phyloP scores from a whole-genome alignment of 1,140 invertebrate species.

The Gonioctena quinquepunctata region DNA sequence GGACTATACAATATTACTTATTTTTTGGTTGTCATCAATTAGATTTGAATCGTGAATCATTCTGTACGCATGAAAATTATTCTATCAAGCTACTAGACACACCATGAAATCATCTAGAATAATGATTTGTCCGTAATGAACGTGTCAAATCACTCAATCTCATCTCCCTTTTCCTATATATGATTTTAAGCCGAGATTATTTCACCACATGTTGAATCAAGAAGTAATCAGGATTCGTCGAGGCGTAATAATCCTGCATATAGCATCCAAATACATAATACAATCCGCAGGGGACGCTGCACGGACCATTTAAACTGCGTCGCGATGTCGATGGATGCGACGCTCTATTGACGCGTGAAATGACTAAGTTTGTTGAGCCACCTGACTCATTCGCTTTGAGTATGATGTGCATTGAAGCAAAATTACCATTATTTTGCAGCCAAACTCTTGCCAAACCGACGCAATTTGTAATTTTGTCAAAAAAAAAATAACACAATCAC shows the following conservation, averaged over 20 bases:
- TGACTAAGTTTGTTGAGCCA: background rate
- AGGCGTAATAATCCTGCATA: slow-evolving; percentile 2
- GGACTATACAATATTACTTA: too few species aligned
- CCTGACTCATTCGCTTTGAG: slow-evolving; percentile 7
- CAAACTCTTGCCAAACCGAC: too few species aligned
- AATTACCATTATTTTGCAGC: too few species aligned
- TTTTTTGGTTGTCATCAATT: too few species aligned
- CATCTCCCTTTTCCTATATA: background rate
- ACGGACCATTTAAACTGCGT: background rate
- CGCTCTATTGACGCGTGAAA: slow-evolving; percentile 17
- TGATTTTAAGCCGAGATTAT: background rate
- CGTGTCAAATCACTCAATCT: background rate
- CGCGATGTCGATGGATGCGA: background rate
- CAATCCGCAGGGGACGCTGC: background rate
- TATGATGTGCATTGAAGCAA: accelerated
- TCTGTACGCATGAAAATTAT: too few species aligned
- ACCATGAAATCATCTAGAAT: too few species aligned
- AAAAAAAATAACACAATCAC: too few species aligned
- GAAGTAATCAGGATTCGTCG: slow-evolving; percentile 14
- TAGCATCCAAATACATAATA: background rate
- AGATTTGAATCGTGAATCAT: too few species aligned
- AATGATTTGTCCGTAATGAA: slow-evolving; percentile 8
- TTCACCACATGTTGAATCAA: slow-evolving; percentile 16
- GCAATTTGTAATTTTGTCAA: too few species aligned
- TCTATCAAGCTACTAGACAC: too few species aligned